phyloP scores from a whole-genome alignment of 2,113 vertebrate genomes.

The Pseudonaja textilis region DNA sequence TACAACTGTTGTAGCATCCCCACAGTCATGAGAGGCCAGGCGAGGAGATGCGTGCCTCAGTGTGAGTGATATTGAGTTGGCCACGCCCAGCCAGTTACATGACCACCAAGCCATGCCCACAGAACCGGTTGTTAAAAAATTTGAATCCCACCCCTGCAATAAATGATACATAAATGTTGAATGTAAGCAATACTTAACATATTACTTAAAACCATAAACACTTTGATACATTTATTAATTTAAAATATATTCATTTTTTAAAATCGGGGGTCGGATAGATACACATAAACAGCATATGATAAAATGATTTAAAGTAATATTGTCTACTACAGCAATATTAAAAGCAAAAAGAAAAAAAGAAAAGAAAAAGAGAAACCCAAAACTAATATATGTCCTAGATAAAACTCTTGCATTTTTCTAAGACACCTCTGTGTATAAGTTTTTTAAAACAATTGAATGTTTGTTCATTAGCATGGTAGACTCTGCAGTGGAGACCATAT shows the following conservation, averaged over 20 bases:
- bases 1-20: too few relatives aligned
- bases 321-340: neutral
- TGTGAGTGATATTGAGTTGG: too few relatives aligned
- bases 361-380: neutral
- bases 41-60: too few relatives aligned
- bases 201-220: neutral
- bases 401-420: neutral
- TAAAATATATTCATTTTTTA: neutral
- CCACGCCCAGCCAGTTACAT: too few relatives aligned
- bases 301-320: neutral
- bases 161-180: neutral
- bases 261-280: neutral
- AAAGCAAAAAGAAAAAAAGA: neutral
- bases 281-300: neutral
- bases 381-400: neutral
- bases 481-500: conserved; percentile 93
- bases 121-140: too few relatives aligned
- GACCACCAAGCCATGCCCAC: too few relatives aligned
- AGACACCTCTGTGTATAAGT: neutral
- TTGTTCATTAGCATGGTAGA: conserved; percentile 79
- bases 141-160: neutral
- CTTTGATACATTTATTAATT: neutral
- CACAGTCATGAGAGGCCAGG: too few relatives aligned
- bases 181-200: neutral
- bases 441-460: neutral